Evolutionary conservation across 2,797 vertebrate genomes (phyloP).

Genomic region (Emys orbicularis): DNA sequence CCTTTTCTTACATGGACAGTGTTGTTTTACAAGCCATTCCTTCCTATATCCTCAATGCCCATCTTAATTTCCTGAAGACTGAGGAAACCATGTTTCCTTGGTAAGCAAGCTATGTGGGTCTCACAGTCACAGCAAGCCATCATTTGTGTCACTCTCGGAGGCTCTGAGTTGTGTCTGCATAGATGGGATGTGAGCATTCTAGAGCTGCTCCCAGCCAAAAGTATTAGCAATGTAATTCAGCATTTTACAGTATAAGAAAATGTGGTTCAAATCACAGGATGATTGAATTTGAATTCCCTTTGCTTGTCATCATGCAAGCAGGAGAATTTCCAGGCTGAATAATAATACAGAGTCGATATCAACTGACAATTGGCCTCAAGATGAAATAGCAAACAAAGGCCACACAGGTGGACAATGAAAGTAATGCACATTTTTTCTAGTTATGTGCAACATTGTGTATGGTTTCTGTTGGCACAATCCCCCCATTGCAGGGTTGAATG

Average conservation of each 20-base stretch:
- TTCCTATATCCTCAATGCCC: background rate
- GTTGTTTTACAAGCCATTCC: background rate
- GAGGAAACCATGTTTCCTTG: background rate
- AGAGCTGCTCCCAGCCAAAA: background rate
- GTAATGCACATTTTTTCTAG: background rate
- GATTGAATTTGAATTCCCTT: background rate
- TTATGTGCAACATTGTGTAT: background rate
- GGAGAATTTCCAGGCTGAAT: background rate
- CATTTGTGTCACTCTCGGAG: background rate
- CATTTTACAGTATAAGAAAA: background rate
- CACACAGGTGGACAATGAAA: background rate
- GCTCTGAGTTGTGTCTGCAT: background rate
- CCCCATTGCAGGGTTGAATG: background rate
- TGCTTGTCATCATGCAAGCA: background rate
- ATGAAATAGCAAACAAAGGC: background rate
- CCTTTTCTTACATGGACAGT: background rate
- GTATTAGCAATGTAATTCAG: background rate
- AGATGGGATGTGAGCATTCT: background rate
- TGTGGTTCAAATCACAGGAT: background rate
- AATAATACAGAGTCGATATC: background rate
- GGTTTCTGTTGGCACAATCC: background rate
- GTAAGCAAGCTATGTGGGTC: background rate
- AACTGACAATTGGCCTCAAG: background rate
- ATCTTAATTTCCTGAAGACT: background rate
- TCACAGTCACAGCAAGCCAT: background rate